These are phyloP conservation scores for Diplodus sargus DNA, from an alignment of 2,797 vertebrate species.

Conservation along the genomic window DNA sequence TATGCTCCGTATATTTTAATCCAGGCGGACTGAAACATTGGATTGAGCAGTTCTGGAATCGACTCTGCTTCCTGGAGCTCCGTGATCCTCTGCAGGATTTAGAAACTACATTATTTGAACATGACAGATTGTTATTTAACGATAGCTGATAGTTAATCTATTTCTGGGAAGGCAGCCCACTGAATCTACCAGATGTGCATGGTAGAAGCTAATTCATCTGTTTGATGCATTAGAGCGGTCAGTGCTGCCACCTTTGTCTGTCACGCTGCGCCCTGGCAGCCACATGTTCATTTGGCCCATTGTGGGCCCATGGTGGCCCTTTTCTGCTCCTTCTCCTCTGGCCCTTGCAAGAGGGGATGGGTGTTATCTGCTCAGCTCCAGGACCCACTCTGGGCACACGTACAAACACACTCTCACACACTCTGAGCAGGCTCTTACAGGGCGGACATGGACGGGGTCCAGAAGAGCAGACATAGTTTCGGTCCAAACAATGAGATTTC, in stretches of 20 bases:
- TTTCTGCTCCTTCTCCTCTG: slow-evolving; percentile 55
- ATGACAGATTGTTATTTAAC: slow-evolving; percentile 71
- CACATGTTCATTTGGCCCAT: slow-evolving; percentile 64
- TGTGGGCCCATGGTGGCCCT: slow-evolving; percentile 49
- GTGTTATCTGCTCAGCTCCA: slow-evolving; percentile 78
- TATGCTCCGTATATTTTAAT: slow-evolving; percentile 44
- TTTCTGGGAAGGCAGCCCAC: slow-evolving; percentile 72
- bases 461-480: slow-evolving; percentile 59
- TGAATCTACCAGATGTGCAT: slow-evolving; percentile 70
- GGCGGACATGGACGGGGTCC: slow-evolving; percentile 61
- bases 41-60: slow-evolving; percentile 33
- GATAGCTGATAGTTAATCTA: slow-evolving; percentile 73
- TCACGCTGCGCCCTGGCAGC: slow-evolving; percentile 61
- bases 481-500: slow-evolving; percentile 67
- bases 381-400: slow-evolving; percentile 70
- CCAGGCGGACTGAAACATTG: slow-evolving; percentile 12
- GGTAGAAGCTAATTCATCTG: slow-evolving; percentile 65
- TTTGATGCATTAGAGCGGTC: slow-evolving; percentile 68
- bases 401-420: slow-evolving; percentile 63
- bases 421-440: slow-evolving; percentile 64
- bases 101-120: slow-evolving; percentile 59
- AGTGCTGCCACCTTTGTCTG: slow-evolving; percentile 73
- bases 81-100: slow-evolving; percentile 39
- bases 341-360: slow-evolving; percentile 61
- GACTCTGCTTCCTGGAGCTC: slow-evolving; percentile 27